These are phyloP conservation scores for Helostoma temminkii DNA, from an alignment of 2,797 vertebrate genomes.

Conservation along the genomic window DNA sequence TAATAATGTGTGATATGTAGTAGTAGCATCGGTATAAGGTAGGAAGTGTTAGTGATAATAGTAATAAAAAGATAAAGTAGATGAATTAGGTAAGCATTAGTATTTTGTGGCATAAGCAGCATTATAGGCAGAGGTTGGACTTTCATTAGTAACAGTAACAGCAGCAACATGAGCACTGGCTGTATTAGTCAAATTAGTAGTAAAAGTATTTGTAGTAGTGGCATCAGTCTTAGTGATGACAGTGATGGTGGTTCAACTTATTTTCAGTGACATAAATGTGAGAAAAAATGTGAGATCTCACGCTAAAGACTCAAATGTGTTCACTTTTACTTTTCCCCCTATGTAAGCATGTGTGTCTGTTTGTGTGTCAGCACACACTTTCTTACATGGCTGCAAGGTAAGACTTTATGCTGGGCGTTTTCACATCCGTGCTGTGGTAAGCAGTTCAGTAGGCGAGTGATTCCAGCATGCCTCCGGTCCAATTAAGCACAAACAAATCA, in stretches of 20 bases:
- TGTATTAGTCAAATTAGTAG: too few species aligned
- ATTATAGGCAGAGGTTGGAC: not conserved
- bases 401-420: not conserved
- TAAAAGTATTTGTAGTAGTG: too few species aligned
- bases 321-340: not conserved
- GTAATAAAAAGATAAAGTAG: not conserved
- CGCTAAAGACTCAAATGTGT: not conserved
- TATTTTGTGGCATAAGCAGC: not conserved
- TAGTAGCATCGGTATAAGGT: too few species aligned
- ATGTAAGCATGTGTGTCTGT: conserved; percentile 8
- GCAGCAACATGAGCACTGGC: not conserved
- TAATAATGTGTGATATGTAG: too few species aligned
- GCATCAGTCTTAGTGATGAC: not conserved
- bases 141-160: not conserved
- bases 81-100: not conserved
- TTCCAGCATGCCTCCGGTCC: conserved; percentile 21
- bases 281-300: not conserved
- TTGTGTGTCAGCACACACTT: conserved; percentile 13
- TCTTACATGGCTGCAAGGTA: conserved; percentile 4
- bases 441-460: conserved; percentile 38
- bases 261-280: not conserved
- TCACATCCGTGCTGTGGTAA: conserved; percentile 27
- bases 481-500: conserved; percentile 58
- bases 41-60: not conserved
- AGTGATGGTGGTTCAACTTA: not conserved